Base-by-base conservation (phyloP, 2,797 vertebrate species). In the Xiphorhynchus erythropygius region DNA sequence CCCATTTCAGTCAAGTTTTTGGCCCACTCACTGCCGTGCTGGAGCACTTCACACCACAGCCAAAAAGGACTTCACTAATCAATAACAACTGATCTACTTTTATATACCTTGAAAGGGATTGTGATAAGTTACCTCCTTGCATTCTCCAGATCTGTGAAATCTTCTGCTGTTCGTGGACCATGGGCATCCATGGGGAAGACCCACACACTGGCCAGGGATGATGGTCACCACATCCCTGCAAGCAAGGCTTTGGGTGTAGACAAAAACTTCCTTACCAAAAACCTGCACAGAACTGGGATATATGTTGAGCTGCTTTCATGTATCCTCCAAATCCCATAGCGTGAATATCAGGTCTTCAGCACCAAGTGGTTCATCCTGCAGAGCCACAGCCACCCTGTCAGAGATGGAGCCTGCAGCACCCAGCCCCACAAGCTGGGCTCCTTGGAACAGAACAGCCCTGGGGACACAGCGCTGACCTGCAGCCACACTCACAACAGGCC, bases 1-100 rank as follows among this genome's bases (percentile, higher is more conserved):
- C 94, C 75, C 90, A 85, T 97, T 96, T 97, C 93, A 91, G 64
- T 71, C 89, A 92, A 95, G 81, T 71, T 90, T 96, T 95, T 91
- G 93, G 89, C 86, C 90, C 77, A 39, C 87, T 95, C 50, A 18
- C 63, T 12, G 11, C 55, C 2, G 8, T n/a, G 64, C 52, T 83
- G 85, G 46, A 91, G 69, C 19, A 56, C 63, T 79, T 92, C 78
- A 80, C 50, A 47, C 59, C 64, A 24, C 23, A 91, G 84, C 89
- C 79, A 90, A 35, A 91, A 80, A 37, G 35, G 18, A 65, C 30
- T 82, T 87, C n/a, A 64, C 44, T 46, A 95, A 92, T 84, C 90
- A 88, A 2, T 87, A 95, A 81, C 42, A 87, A 68, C 75, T 62
- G 67, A 86, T 74, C 32, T 80, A 27, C 83, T 95, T 92, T 69